These are phyloP conservation scores for Phenganax subtilis DNA, from an alignment of 92 coral and sea anemone species.

Conservation along the genomic window DNA sequence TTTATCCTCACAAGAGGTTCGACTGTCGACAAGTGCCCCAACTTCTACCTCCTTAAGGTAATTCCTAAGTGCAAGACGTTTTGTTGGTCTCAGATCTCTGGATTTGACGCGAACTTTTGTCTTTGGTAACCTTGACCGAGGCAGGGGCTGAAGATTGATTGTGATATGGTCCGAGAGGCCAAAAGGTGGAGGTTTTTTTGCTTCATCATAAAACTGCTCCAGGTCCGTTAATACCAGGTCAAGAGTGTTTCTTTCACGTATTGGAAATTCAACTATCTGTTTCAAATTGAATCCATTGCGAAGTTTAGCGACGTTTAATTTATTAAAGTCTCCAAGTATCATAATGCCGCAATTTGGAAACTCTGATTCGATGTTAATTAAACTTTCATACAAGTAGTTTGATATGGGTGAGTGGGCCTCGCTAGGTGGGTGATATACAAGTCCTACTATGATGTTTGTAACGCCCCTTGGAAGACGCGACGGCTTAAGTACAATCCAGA, in stretches of 20 bases:
- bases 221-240: background rate
- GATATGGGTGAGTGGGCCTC: too few species aligned
- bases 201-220: background rate
- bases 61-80: background rate
- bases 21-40: background rate
- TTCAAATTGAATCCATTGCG: too few species aligned
- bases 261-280: too few species aligned
- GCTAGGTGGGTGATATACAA: background rate
- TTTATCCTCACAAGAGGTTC: background rate
- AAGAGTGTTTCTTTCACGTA: too few species aligned
- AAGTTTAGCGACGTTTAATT: too few species aligned
- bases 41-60: background rate
- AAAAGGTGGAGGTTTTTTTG: background rate
- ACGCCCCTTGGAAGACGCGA: background rate
- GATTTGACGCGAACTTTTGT: background rate
- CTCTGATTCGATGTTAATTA: too few species aligned
- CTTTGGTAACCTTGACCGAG: background rate
- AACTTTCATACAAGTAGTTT: too few species aligned
- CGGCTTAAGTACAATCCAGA: background rate
- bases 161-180: background rate
- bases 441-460: background rate
- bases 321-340: too few species aligned
- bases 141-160: background rate
- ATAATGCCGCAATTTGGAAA: too few species aligned
- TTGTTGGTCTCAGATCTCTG: conserved; percentile 2